Percentiles rank a stretch among this genome's conserved stretches.
Conservation (phyloP, 2,888 invertebrate genomes). For the Calameuta filiformis region DNA sequence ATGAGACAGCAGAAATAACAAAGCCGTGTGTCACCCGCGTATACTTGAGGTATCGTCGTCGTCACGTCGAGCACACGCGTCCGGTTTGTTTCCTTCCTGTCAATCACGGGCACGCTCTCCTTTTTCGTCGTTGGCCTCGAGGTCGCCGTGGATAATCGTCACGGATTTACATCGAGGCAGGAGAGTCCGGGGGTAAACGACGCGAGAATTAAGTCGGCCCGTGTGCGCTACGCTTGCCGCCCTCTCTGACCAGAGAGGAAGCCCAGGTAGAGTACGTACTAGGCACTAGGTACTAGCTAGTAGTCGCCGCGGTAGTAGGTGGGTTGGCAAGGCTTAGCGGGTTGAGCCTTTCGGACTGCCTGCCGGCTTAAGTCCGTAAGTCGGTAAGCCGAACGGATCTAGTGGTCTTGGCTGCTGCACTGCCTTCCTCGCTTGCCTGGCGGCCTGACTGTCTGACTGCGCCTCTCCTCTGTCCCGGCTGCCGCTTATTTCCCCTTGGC, state of each 20-base stretch:
- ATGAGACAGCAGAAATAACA: neutral
- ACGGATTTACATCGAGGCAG: slow-evolving; percentile 11
- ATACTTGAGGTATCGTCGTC: neutral
- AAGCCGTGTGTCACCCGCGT: neutral
- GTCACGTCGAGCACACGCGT: neutral
- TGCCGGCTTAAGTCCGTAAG: slow-evolving; percentile 64
- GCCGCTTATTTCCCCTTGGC: slow-evolving; percentile 40
- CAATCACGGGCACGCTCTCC: slow-evolving; percentile 10
- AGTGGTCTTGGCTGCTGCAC: slow-evolving; percentile 60
- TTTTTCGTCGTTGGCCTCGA: neutral
- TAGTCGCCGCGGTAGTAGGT: slow-evolving; percentile 10
- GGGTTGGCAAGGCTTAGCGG: slow-evolving; percentile 52
- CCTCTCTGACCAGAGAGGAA: slow-evolving; percentile 1
- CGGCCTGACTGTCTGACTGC: slow-evolving; percentile 62
- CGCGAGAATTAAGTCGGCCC: neutral
- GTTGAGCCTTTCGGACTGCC: slow-evolving; percentile 63
- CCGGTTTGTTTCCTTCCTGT: slow-evolving; percentile 12
- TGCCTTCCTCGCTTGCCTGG: slow-evolving; percentile 44
- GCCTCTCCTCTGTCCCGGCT: slow-evolving; percentile 55
- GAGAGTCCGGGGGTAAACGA: slow-evolving; percentile 17
- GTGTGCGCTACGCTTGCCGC: slow-evolving; percentile 1
- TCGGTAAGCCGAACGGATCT: slow-evolving; percentile 63
- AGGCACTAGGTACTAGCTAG: slow-evolving; percentile 22
- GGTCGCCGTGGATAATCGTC: slow-evolving; percentile 5
- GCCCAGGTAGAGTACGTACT: slow-evolving; percentile 42